Percentiles rank a stretch among this genome's conserved stretches.
phyloP scores from a whole-genome alignment of 1,140 invertebrate species.

The Pseudomyrmex gracilis region DNA sequence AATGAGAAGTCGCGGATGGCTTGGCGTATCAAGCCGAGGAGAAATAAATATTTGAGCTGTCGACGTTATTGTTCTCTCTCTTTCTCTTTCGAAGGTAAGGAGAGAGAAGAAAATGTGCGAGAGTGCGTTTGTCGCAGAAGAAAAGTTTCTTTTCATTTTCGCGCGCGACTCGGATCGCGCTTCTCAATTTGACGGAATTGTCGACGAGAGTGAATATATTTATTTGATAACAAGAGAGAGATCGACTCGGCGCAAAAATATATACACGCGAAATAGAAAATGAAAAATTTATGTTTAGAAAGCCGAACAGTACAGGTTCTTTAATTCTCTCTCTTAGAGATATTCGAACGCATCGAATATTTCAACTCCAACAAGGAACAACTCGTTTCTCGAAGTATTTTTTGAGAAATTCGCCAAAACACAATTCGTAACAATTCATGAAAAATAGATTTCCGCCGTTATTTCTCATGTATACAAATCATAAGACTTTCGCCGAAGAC shows the following conservation, averaged over 20 bases:
- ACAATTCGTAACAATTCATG: slow-evolving; percentile 9
- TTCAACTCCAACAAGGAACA: not conserved
- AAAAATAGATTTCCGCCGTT: not conserved
- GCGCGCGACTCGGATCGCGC: not conserved
- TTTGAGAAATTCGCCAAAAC: not conserved
- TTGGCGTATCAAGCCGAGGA: not conserved
- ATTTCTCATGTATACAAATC: not conserved
- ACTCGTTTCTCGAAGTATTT: not conserved
- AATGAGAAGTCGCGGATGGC: slow-evolving; percentile 5
- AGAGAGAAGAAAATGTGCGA: not conserved
- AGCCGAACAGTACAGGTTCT: too few species aligned
- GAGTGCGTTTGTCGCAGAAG: not conserved
- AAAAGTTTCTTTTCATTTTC: slow-evolving; percentile 1
- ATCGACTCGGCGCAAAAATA: not conserved
- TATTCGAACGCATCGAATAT: not conserved
- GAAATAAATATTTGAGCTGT: slow-evolving; percentile 57
- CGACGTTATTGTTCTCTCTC: slow-evolving; percentile 5
- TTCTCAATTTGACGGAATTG: not conserved
- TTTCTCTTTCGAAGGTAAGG: slow-evolving; percentile 4
- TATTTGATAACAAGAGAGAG: not conserved
- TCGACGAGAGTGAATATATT: not conserved
- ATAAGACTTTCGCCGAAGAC: slow-evolving; percentile 26
- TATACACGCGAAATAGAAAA: not conserved
- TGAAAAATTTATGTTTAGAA: too few species aligned
- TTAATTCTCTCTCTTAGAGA: too few species aligned